Conservation (phyloP, 1,140 invertebrate species). For the Lasaia peninsularis region DNA sequence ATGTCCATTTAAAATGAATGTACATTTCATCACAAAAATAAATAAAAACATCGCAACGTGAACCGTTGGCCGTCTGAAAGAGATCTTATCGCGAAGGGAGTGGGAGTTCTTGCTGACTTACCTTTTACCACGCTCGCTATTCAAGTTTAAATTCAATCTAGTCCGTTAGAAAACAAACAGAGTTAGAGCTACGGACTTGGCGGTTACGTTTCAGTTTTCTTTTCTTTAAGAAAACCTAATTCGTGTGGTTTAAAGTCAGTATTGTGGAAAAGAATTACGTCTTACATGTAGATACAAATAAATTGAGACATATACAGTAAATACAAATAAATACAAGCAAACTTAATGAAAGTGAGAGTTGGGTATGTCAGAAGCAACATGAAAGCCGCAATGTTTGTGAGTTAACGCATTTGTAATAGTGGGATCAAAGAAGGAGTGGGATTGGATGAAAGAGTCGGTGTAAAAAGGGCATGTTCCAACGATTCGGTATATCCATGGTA, state of each 20-base stretch:
- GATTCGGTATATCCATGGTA: too few species aligned
- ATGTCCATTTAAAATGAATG: too few species aligned
- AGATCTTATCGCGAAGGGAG: conserved; percentile 9
- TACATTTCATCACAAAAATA: not conserved
- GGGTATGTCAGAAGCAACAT: too few species aligned
- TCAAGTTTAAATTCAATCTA: conserved; percentile 42
- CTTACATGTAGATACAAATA: too few species aligned
- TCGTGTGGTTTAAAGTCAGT: not conserved
- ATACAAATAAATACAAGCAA: not conserved
- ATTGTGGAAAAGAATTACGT: not conserved
- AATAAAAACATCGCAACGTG: not conserved
- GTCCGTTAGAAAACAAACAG: conserved; percentile 36
- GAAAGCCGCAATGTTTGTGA: too few species aligned
- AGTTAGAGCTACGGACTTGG: conserved; percentile 11
- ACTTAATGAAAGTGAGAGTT: too few species aligned
- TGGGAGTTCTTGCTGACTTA: conserved; percentile 24
- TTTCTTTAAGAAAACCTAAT: conserved; percentile 15
- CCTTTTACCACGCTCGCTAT: conserved; percentile 25
- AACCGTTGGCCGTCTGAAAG: not conserved
- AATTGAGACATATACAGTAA: not conserved
- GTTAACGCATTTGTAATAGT: too few species aligned
- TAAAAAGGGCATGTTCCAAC: too few species aligned
- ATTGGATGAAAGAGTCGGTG: too few species aligned
- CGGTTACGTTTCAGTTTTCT: conserved; percentile 2
- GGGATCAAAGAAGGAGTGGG: too few species aligned